Conservation (phyloP, 2,888 invertebrate species). For the Creontiades dilutus region DNA sequence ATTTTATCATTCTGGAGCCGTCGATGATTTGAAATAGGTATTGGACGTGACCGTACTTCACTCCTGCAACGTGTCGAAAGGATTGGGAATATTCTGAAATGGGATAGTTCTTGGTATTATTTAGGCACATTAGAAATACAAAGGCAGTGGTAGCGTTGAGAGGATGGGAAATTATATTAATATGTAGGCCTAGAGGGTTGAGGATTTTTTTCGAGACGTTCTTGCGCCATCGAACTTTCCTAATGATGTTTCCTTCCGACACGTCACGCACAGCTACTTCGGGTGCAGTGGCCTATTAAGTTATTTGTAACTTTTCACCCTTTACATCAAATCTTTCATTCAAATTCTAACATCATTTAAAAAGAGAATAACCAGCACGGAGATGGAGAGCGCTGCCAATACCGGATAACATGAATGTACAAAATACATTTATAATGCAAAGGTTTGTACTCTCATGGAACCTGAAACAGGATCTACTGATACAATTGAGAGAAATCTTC, state of each 20-base stretch:
- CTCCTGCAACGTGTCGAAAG: neutral
- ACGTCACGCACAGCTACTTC: neutral
- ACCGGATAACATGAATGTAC: no score
- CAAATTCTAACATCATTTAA: no score
- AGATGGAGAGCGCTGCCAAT: no score
- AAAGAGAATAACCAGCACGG: no score
- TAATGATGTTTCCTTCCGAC: neutral
- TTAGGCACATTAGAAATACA: neutral
- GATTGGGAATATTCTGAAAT: neutral
- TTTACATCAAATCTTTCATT: no score
- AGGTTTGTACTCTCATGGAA: no score
- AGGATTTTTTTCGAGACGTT: neutral
- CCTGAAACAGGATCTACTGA: no score
- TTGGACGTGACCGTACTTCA: neutral
- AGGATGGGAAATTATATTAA: neutral
- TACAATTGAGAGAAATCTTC: no score
- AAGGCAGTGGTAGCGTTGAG: neutral
- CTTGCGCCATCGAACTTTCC: neutral
- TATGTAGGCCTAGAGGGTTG: neutral
- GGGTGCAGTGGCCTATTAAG: no score
- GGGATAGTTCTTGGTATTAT: slow-evolving; percentile 12
- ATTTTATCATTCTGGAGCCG: neutral
- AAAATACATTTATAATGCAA: no score
- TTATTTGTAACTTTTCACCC: no score
- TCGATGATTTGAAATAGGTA: neutral